Evolutionary conservation across 2,888 invertebrate genomes (phyloP), one percentile per base, ranked within the genome.

Genomic region (Gymnoscelis rufifasciata): DNA sequence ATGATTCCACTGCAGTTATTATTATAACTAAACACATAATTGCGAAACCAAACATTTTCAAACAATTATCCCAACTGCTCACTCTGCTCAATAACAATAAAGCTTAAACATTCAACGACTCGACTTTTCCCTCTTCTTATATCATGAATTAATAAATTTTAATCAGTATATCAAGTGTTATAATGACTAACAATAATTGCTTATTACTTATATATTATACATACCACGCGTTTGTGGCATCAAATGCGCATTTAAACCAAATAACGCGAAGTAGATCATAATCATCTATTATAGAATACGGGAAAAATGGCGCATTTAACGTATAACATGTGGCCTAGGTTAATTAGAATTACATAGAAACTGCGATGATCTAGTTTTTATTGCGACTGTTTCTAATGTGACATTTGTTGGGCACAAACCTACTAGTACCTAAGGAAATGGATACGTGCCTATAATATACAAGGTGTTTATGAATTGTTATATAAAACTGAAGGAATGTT

Each of bases 191-290:
- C 41, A 36, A 40, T 48, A 43, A 47, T 52, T 40, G 36, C 29
- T 47, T 28, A 38, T 45, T 29, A 23, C 35, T 37, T 35, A 19
- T n/a, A n/a, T n/a, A 44, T 49, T 47, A 38, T 46, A 46, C 43
- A 57, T 52, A 48, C 57, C 57, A 57, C 55, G 53, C 52, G 57
- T 27, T 7, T 12, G 38, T 49, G 33, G 43, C 24, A 47, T 35
- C 43, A 46, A 52, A 53, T 48, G 57, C 53, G 55, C 51, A 50
- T 29, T 39, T 30, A 23, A 40, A 50, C 36, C 36, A 51, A 51
- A 35, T 45, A 47, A 30, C 11, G 43, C 51, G 51, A 53, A 50
- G 52, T 45, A 43, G 38, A 45, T 19, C 38, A 38, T 35, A 35
- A 15, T 29, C 42, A 27, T 12, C 3, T 33, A 3, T 2, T 14